Percentiles rank a stretch among this genome's conserved stretches.
phyloP scores from a whole-genome alignment of 2,797 vertebrate genomes.

The Oceanodroma leucorhoa region DNA sequence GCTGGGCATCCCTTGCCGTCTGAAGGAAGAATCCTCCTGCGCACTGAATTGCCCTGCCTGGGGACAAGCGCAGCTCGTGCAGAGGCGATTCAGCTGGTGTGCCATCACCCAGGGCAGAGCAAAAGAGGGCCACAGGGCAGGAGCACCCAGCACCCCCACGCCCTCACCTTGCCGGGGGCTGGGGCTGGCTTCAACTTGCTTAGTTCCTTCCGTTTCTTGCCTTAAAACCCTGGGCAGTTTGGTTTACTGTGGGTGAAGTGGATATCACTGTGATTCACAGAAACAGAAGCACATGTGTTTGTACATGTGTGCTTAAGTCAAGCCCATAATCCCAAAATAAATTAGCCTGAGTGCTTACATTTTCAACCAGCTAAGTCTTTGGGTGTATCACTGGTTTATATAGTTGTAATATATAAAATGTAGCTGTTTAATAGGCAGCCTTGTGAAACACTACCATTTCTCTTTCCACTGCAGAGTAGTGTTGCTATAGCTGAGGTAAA shows the following conservation, averaged over 20 bases:
- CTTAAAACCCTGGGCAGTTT: background rate
- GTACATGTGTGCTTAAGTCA: background rate
- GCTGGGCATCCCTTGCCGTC: background rate
- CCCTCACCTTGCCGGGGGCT: background rate
- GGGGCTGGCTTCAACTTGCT: background rate
- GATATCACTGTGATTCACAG: background rate
- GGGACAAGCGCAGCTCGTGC: rapidly evolving
- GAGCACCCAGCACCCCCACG: rapidly evolving
- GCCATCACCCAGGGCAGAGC: background rate
- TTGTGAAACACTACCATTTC: background rate
- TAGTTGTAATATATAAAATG: background rate
- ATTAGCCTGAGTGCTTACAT: background rate
- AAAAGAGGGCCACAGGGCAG: background rate
- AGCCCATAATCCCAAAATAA: background rate
- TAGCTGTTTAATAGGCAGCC: background rate
- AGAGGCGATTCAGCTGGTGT: rapidly evolving
- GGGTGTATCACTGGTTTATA: background rate
- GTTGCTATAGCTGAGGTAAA: background rate
- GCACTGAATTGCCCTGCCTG: rapidly evolving
- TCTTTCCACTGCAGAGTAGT: background rate
- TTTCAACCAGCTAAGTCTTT: background rate
- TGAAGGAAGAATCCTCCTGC: rapidly evolving
- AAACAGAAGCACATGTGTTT: background rate
- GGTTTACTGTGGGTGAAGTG: background rate
- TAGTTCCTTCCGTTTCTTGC: background rate